Evolutionary conservation across 1,140 invertebrate species (phyloP).

Genomic region (Drosophila suzukii): DNA sequence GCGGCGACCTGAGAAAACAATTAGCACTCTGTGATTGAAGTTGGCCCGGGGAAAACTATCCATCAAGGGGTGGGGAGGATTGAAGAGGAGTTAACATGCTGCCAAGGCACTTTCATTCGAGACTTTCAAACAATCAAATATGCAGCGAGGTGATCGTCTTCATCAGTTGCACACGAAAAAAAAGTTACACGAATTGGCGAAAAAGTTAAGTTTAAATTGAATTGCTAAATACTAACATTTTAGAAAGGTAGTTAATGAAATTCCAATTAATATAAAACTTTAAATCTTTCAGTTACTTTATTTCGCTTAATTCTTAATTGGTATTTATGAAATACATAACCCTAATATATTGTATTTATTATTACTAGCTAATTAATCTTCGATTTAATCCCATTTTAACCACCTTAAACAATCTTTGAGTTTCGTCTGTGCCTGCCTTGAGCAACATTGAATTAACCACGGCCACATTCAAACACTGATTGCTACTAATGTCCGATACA

Average conservation of each 20-base stretch:
- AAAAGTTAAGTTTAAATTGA: not conserved
- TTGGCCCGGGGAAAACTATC: slow-evolving; percentile 4
- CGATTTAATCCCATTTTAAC: not conserved
- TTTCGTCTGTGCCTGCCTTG: slow-evolving; percentile 22
- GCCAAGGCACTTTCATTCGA: slow-evolving; percentile 37
- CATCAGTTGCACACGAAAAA: slow-evolving; percentile 15
- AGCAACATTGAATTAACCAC: slow-evolving; percentile 24
- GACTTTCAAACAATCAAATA: slow-evolving; percentile 38
- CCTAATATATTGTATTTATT: too few relatives aligned
- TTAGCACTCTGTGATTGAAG: slow-evolving; percentile 38
- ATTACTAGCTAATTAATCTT: not conserved
- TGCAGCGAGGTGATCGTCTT: slow-evolving; percentile 29
- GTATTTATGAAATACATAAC: too few relatives aligned
- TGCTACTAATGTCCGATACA: slow-evolving; percentile 29
- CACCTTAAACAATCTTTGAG: not conserved
- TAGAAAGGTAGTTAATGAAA: slow-evolving; percentile 1
- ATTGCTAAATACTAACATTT: slow-evolving; percentile 7
- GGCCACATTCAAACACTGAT: slow-evolving; percentile 18
- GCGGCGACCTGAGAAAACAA: slow-evolving; percentile 34
- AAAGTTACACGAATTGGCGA: slow-evolving; percentile 3
- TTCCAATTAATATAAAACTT: not conserved
- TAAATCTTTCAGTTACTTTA: not conserved
- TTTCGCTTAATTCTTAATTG: too few relatives aligned
- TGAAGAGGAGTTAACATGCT: slow-evolving; percentile 1
- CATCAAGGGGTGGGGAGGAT: not conserved